Base-by-base conservation (phyloP, 1,140 invertebrate genomes). In the Brachionus manjavacas region DNA sequence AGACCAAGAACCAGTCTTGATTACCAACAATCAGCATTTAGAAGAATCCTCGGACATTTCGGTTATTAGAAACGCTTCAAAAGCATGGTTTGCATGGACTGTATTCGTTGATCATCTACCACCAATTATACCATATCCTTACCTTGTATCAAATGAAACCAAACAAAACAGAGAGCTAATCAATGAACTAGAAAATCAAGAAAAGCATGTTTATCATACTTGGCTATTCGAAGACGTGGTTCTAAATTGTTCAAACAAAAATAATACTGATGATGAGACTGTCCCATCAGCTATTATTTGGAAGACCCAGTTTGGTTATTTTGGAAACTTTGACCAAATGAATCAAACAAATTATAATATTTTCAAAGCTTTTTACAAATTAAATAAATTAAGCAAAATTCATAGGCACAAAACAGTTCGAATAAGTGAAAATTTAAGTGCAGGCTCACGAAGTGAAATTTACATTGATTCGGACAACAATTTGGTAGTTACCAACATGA, bases 281-380 rank as follows among this genome's bases (percentile, higher is more conserved):
- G 3, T 9, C 8, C 28, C 39, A 68, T 81, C 79, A 31, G 35
- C 52, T 64, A 81, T 81, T 43, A 28, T 81, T 20, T 81, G 79
- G 79, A 81, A 81, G 16, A 81, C 79, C 28, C 79, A 81, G 28
- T 81, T 35, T 55, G 79, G 79, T 11, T 81, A 81, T 64, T 68
- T 81, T 43, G 60, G 28, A 11, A 41, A 81, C 25, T 64, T 35
- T 16, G 52, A 81, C 28, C 20, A 55, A 25, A 43, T 23, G 9
- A 64, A 60, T 60, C n/a, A 60, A 16, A 25, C 79, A 20, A 81
- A 64, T 68, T 64, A 39, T 12, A 81, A 81, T 14, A 81, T 25
- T 43, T 81, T 31, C 39, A 81, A 81, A 68, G 28, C 31, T 20
- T 81, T 81, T 43, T 81, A 81, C 25, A 81, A 81, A 46, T 43